A percentile compares a stretch with the other conserved stretches of the same genome.
Evolutionary conservation across 2,797 vertebrate genomes (phyloP).

Genomic region (Macropodus opercularis): DNA sequence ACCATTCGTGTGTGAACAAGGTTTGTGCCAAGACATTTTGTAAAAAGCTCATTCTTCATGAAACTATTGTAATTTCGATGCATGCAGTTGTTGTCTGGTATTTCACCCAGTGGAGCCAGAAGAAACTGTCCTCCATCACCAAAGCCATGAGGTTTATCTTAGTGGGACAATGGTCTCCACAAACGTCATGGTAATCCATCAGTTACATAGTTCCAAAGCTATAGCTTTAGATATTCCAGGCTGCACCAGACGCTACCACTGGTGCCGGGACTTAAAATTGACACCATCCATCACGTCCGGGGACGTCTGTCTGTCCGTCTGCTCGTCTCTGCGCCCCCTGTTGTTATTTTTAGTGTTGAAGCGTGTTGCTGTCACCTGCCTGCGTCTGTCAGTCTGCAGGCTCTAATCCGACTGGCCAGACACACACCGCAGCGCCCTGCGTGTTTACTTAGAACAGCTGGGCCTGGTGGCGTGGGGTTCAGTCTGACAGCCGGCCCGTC

Average conservation of each 20-base stretch:
- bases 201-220: background rate
- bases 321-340: constrained; percentile 20
- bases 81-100: background rate
- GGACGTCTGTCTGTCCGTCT: constrained; percentile 42
- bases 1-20: background rate
- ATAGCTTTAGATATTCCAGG: constrained; percentile 11
- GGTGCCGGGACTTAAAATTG: constrained; percentile 13
- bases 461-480: constrained; percentile 36
- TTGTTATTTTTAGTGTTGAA: constrained; percentile 63
- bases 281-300: constrained; percentile 49
- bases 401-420: constrained; percentile 32
- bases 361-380: constrained; percentile 73
- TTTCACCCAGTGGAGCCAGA: background rate
- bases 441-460: constrained; percentile 57
- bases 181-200: constrained; percentile 1
- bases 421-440: constrained; percentile 36
- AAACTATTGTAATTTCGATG: background rate
- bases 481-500: constrained; percentile 50
- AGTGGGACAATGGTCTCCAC: background rate
- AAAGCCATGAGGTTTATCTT: constrained; percentile 6
- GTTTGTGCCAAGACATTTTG: background rate
- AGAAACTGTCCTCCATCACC: background rate
- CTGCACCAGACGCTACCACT: background rate
- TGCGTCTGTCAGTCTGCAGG: constrained; percentile 49
- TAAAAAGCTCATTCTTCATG: too few species aligned